These are phyloP conservation scores for Heliconius ismenius DNA, from an alignment of 2,888 invertebrate genomes.

Conservation along the genomic window DNA sequence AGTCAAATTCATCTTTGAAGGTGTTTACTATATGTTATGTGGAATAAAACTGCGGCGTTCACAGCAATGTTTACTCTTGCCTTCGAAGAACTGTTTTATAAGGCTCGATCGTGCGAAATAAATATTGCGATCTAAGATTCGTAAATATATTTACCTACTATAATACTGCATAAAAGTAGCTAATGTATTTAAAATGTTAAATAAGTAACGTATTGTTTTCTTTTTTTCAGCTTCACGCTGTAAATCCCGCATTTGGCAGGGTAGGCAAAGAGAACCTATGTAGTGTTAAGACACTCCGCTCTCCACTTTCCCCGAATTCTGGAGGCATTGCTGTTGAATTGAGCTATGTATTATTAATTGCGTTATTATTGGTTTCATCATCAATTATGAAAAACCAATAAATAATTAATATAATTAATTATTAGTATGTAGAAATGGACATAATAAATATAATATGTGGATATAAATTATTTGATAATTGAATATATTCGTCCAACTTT, in stretches of 20 bases:
- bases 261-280: too few species aligned
- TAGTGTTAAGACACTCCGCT: too few species aligned
- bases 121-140: background rate
- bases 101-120: slow-evolving; percentile 5
- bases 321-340: too few species aligned
- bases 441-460: background rate
- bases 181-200: background rate
- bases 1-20: slow-evolving; percentile 72
- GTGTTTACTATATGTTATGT: slow-evolving; percentile 66
- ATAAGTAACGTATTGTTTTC: background rate
- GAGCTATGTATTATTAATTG: background rate
- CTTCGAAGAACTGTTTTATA: slow-evolving; percentile 14
- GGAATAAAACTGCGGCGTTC: slow-evolving; percentile 72
- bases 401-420: too few species aligned
- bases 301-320: too few species aligned
- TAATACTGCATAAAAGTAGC: background rate
- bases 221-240: background rate
- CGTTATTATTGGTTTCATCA: background rate
- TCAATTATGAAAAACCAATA: too few species aligned
- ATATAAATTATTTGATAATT: background rate
- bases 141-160: background rate
- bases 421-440: background rate
- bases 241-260: too few species aligned
- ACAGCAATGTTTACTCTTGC: slow-evolving; percentile 49
- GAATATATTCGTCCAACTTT: background rate